Base-by-base conservation (phyloP, 2,888 invertebrate species). In the Strigamia maritima region DNA sequence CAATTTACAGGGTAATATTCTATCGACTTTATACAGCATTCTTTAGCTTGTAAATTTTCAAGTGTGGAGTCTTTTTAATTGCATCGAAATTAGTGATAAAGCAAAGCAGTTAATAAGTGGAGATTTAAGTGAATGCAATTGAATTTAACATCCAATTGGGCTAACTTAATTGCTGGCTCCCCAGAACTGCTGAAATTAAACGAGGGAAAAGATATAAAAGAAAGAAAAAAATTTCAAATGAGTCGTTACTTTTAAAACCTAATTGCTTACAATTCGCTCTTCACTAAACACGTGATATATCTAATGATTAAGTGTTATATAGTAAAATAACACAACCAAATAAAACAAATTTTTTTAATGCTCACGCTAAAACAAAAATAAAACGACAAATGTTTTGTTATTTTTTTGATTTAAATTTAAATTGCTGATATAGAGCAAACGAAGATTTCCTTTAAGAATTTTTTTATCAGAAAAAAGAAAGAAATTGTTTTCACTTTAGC, bases 51-150 rank as follows among this genome's bases (percentile, higher is more conserved):
- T 65, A 65, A 65, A 65, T 65, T 65, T 65, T 65, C 65, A 16
- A 65, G 65, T 65, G 65, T 65, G 65, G 12, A 65, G 26, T 24
- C 65, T 26, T 65, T 65, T 65, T 65, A 65, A 65, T 65, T 65
- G 65, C 65, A 26, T 65, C 24, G 65, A 65, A 65, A 65, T 65
- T 65, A 65, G 65, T 65, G 65, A 65, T 65, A 65, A 28, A 65
- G 65, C 28, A 65, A 65, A 65, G 65, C 65, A 65, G 65, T 65
- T 65, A 65, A 65, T 65, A 65, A 65, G 65, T 65, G 65, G 16
- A 65, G 65, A 65, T 65, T 65, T 65, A 65, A 65, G 65, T 65
- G 65, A 65, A 65, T 65, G 65, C 65, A 65, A 65, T 65, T 65
- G 65, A 65, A 65, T 65, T 65, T 65, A 65, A 65, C 65, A 65